Conservation (phyloP, 2,888 invertebrate species). For the Tinea trinotella region DNA sequence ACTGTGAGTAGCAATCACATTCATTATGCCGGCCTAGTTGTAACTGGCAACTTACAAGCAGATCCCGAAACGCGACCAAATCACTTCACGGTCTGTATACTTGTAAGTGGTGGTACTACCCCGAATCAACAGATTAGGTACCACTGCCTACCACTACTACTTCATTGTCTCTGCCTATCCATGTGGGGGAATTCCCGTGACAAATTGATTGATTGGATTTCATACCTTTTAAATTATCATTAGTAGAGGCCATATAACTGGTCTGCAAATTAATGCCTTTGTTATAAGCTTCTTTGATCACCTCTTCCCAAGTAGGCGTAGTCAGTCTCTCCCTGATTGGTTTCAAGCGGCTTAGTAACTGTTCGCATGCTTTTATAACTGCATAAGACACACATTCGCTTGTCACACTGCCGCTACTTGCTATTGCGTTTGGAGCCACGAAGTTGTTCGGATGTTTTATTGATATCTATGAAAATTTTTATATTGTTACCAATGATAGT, state of each 20-base stretch:
- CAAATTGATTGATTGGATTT: no score
- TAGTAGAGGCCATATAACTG: constrained; percentile 53
- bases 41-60: no score
- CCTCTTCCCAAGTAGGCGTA: constrained; percentile 63
- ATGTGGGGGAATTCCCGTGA: no score
- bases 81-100: no score
- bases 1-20: no score
- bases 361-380: constrained; percentile 64
- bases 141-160: no score
- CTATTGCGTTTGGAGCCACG: constrained; percentile 76
- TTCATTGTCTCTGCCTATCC: no score
- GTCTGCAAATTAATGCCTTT: constrained; percentile 69
- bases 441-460: constrained; percentile 78
- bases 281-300: constrained; percentile 59
- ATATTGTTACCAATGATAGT: no score
- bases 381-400: constrained; percentile 79
- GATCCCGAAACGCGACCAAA: no score
- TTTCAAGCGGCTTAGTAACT: constrained; percentile 55
- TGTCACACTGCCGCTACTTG: constrained; percentile 80
- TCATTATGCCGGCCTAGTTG: no score
- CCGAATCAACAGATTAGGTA: no score
- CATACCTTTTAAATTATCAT: constrained; percentile 32
- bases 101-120: no score
- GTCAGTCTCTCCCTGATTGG: constrained; percentile 46
- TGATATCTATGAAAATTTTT: constrained; percentile 30